phyloP scores from a whole-genome alignment of 2,888 invertebrate species.

The Cephus pulcher region DNA sequence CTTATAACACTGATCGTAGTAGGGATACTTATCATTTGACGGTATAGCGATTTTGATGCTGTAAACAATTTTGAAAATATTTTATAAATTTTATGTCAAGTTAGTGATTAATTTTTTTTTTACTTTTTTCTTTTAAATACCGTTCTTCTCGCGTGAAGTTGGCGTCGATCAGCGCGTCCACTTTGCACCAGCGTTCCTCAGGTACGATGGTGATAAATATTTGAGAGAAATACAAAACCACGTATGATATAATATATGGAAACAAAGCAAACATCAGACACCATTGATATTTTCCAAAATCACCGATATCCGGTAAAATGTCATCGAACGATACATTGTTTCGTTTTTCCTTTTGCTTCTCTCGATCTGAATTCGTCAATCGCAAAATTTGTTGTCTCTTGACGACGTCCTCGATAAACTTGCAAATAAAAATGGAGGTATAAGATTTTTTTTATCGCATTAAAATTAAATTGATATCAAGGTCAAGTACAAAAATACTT shows the following conservation, averaged over 20 bases:
- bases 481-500: neutral
- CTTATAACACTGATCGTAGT: slow-evolving; percentile 63
- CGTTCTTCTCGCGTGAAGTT: slow-evolving; percentile 44
- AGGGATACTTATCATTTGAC: slow-evolving; percentile 46
- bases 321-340: slow-evolving; percentile 66
- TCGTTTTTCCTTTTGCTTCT: slow-evolving; percentile 13
- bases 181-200: slow-evolving; percentile 67
- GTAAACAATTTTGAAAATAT: slow-evolving; percentile 25
- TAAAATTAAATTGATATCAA: neutral
- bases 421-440: neutral
- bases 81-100: neutral
- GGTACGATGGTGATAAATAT: slow-evolving; percentile 68
- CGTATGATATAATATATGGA: slow-evolving; percentile 67
- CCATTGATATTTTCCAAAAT: slow-evolving; percentile 68
- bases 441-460: neutral
- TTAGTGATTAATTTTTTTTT: neutral
- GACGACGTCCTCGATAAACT: neutral
- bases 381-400: neutral
- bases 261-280: slow-evolving; percentile 65
- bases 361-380: neutral
- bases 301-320: slow-evolving; percentile 67
- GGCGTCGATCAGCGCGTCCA: slow-evolving; percentile 56
- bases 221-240: slow-evolving; percentile 68
- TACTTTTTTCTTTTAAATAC: neutral
- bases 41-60: slow-evolving; percentile 64